These are phyloP conservation scores for Himalopsyche kuldschensis DNA, from an alignment of 2,888 invertebrate genomes.

Conservation along the genomic window DNA sequence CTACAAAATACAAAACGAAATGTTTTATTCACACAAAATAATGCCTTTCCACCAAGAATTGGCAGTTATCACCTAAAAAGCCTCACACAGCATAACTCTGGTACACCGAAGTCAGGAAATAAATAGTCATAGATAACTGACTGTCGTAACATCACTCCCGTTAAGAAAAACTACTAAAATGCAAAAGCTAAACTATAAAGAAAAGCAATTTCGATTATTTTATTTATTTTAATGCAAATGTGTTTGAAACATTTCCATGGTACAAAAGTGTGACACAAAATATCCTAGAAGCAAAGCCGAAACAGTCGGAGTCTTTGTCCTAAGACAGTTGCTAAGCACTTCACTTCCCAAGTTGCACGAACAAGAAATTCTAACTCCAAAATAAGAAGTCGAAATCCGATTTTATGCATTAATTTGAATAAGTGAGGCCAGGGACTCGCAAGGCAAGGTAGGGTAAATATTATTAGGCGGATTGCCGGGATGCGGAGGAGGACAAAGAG, in stretches of 20 bases:
- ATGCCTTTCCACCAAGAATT: too few relatives aligned
- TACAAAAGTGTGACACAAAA: neutral
- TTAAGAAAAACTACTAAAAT: neutral
- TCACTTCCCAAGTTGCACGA: conserved; percentile 10
- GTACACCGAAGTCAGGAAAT: too few relatives aligned
- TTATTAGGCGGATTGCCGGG: conserved; percentile 33
- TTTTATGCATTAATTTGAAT: conserved; percentile 40
- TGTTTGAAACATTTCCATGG: neutral
- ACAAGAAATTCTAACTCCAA: conserved; percentile 30
- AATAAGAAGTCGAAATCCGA: conserved; percentile 38
- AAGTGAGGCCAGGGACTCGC: conserved; percentile 17
- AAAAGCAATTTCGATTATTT: too few relatives aligned
- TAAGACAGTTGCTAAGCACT: conserved; percentile 7
- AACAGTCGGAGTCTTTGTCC: neutral
- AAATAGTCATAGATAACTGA: too few relatives aligned
- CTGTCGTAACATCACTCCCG: too few relatives aligned
- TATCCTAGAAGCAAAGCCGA: neutral
- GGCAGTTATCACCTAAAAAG: too few relatives aligned
- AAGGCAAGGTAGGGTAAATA: conserved; percentile 32
- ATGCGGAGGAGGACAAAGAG: neutral
- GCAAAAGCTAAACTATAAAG: too few relatives aligned
- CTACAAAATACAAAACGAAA: too few relatives aligned
- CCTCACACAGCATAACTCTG: too few relatives aligned
- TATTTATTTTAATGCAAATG: neutral
- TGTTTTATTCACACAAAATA: too few relatives aligned